Conservation (phyloP, 2,797 vertebrate species). For the Holocentrus rufus region DNA sequence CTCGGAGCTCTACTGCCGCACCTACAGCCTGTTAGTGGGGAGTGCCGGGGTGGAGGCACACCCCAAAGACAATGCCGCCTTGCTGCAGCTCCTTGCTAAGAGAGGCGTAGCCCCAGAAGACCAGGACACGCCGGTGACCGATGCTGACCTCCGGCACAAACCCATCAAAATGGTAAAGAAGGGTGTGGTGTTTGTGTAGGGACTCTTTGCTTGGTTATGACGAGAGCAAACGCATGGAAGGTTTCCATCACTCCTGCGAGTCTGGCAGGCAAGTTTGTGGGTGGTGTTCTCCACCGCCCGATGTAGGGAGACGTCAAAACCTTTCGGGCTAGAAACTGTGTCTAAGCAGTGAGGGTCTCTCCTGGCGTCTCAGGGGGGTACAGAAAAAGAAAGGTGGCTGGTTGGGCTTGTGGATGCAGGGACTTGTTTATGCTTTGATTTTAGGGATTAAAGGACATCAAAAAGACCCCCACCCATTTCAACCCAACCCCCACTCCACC, state of each 20-base stretch:
- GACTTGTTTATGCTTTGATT: conserved; percentile 75
- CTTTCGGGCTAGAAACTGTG: conserved; percentile 9
- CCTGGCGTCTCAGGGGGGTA: conserved; percentile 18
- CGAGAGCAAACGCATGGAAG: not conserved
- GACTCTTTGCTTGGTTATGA: not conserved
- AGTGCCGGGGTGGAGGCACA: conserved; percentile 56
- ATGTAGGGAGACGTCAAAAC: conserved; percentile 23
- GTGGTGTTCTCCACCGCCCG: conserved; percentile 6
- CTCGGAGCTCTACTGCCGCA: conserved; percentile 90
- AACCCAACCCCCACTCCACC: conserved; percentile 36
- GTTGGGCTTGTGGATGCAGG: conserved; percentile 41
- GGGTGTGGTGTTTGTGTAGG: not conserved
- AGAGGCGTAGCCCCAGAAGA: conserved; percentile 81
- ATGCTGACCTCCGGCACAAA: conserved; percentile 86
- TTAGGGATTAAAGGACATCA: conserved; percentile 74
- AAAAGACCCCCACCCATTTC: conserved; percentile 65
- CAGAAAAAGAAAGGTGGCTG: conserved; percentile 17
- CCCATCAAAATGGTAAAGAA: conserved; percentile 91
- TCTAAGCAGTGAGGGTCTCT: conserved; percentile 17
- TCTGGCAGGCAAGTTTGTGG: not conserved
- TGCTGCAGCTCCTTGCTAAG: conserved; percentile 84
- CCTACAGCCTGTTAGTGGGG: conserved; percentile 82
- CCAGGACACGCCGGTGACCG: conserved; percentile 82
- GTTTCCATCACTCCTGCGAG: not conserved
- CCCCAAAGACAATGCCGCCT: conserved; percentile 83